Percentiles rank a stretch among this genome's conserved stretches.
Conservation (phyloP, 2,888 invertebrate species). For the Pherbina coryleti region DNA sequence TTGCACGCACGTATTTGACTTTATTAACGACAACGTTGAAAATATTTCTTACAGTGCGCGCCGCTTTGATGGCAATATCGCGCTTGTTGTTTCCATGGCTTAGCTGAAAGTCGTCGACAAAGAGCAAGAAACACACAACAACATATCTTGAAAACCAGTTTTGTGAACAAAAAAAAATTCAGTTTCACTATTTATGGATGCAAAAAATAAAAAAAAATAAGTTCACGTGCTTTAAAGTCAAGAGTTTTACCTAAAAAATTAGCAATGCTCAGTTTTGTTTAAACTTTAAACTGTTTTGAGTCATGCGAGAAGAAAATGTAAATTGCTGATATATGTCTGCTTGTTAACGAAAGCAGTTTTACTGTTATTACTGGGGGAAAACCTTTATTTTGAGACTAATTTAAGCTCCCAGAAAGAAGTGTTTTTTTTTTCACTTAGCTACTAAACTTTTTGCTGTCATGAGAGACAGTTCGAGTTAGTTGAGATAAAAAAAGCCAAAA, state of each 20-base stretch:
- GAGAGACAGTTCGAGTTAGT: no score
- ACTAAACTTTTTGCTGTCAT: not conserved
- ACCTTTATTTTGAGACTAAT: not conserved
- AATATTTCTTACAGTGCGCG: no score
- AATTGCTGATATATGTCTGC: no score
- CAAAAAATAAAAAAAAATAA: not conserved
- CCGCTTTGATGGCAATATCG: no score
- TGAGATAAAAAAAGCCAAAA: no score
- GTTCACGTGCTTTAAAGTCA: not conserved
- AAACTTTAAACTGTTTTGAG: no score
- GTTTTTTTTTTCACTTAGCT: not conserved
- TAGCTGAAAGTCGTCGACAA: no score
- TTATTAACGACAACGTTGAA: not conserved
- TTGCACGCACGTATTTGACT: slow-evolving; percentile 25
- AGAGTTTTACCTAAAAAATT: no score
- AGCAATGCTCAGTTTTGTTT: no score
- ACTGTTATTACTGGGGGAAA: not conserved
- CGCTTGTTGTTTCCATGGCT: not conserved
- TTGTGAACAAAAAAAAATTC: not conserved
- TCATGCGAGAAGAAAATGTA: no score
- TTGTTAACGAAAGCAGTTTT: not conserved
- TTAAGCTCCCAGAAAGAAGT: not conserved
- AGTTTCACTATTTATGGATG: not conserved
- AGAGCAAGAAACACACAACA: not conserved
- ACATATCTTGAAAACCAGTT: slow-evolving; percentile 26